Percentiles rank a stretch among this genome's conserved stretches.
phyloP scores from a whole-genome alignment of 2,113 vertebrate genomes.

The Syngnathoides biaculeatus region DNA sequence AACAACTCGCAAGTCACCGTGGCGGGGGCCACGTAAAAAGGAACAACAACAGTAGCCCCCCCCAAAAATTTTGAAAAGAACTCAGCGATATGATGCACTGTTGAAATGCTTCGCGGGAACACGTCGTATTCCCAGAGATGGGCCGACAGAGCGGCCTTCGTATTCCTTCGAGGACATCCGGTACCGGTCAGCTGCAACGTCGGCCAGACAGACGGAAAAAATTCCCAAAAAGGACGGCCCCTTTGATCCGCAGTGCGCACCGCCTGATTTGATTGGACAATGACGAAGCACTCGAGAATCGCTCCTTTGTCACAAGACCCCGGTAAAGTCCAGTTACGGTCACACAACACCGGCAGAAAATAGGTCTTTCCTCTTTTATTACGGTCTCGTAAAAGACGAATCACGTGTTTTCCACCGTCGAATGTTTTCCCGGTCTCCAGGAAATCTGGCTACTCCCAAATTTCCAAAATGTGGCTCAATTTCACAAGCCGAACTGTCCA shows the following conservation, averaged over 20 bases:
- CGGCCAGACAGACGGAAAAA: constrained; percentile 39
- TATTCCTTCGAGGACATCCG: constrained; percentile 44
- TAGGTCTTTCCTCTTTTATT: neutral
- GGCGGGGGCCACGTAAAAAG: too few species aligned
- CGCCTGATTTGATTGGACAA: neutral
- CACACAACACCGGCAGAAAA: neutral
- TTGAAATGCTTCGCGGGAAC: constrained; percentile 16
- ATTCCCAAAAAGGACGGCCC: constrained; percentile 13
- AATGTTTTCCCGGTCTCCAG: neutral
- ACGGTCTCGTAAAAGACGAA: neutral
- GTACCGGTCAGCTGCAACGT: constrained; percentile 48
- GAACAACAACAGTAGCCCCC: too few species aligned
- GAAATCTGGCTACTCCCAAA: too few species aligned
- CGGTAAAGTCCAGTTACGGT: neutral
- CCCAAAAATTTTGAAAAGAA: too few species aligned
- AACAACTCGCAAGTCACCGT: too few species aligned
- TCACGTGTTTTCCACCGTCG: neutral
- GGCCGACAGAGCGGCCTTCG: constrained; percentile 31
- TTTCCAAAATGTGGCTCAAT: too few species aligned
- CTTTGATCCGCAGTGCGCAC: neutral
- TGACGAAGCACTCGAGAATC: neutral
- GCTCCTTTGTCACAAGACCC: neutral
- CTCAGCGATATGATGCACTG: neutral
- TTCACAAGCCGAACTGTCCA: too few species aligned
- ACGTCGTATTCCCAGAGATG: constrained; percentile 30